Evolutionary conservation across 2,797 vertebrate species (phyloP).

Genomic region (Yasuhikotakia modesta): DNA sequence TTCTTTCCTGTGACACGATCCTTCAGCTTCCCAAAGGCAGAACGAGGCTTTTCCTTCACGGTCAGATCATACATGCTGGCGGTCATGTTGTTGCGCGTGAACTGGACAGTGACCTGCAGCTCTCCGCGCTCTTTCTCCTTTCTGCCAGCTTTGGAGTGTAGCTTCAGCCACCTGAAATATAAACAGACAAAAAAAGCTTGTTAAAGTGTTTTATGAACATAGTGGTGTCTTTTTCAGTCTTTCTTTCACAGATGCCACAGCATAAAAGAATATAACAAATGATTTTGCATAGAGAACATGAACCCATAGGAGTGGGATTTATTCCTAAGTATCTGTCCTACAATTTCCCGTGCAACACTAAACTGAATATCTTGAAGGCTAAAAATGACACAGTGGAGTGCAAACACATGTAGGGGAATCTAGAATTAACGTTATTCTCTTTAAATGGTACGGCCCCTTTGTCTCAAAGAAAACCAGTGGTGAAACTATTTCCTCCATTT

Average conservation of each 20-base stretch:
- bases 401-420: slow-evolving; percentile 8
- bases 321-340: neutral
- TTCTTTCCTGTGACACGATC: slow-evolving; percentile 93
- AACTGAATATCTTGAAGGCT: neutral
- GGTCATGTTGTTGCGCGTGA: slow-evolving; percentile 90
- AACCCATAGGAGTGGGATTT: neutral
- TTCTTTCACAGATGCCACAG: neutral
- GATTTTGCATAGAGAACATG: no score
- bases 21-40: slow-evolving; percentile 91
- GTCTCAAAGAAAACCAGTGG: slow-evolving; percentile 38
- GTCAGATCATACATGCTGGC: slow-evolving; percentile 99
- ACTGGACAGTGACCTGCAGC: slow-evolving; percentile 89
- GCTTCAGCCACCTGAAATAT: slow-evolving; percentile 87
- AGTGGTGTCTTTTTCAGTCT: neutral
- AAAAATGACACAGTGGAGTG: neutral
- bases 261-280: no score
- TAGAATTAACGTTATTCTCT: slow-evolving; percentile 14
- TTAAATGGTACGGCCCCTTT: slow-evolving; percentile 33
- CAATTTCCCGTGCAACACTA: slow-evolving; percentile 13
- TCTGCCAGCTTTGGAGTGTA: slow-evolving; percentile 88
- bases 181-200: slow-evolving; percentile 6
- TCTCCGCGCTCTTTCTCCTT: slow-evolving; percentile 95
- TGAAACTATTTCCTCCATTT: slow-evolving; percentile 58
- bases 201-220: neutral
- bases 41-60: slow-evolving; percentile 90